Evolutionary conservation across 2,797 vertebrate genomes (phyloP).

Genomic region (Sebastes baramenuke): DNA sequence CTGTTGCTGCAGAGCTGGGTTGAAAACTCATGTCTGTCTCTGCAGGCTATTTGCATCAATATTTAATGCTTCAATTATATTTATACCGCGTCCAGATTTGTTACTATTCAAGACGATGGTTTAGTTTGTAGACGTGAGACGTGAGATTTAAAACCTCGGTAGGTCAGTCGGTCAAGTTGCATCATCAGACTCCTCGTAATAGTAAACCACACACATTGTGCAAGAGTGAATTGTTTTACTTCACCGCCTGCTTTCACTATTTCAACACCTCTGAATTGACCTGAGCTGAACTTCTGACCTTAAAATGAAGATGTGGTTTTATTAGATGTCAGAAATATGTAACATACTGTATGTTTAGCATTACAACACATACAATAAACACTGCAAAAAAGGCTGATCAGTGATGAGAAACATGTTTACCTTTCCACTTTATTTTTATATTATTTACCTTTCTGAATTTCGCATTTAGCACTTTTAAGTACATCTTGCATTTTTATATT

Average conservation of each 20-base stretch:
- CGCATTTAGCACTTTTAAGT: too few relatives aligned
- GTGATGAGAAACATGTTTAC: neutral
- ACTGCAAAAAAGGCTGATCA: too few relatives aligned
- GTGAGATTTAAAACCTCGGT: neutral
- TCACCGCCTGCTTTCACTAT: neutral
- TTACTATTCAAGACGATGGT: neutral
- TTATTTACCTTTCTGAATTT: too few relatives aligned
- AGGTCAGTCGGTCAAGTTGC: neutral
- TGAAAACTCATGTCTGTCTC: neutral
- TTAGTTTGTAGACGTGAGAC: neutral
- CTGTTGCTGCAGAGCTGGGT: neutral
- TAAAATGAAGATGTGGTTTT: neutral
- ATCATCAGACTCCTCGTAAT: neutral
- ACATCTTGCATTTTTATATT: neutral
- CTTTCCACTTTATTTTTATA: neutral
- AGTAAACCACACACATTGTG: neutral
- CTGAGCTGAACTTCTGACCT: neutral
- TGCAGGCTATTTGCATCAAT: conserved; percentile 2
- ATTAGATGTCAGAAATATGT: neutral
- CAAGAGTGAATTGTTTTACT: conserved; percentile 4
- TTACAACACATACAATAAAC: neutral
- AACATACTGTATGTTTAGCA: too few relatives aligned
- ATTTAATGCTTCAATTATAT: neutral
- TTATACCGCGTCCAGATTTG: neutral
- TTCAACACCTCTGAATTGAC: neutral